Conservation (phyloP, 1,140 invertebrate species). For the Ectropis grisescens region DNA sequence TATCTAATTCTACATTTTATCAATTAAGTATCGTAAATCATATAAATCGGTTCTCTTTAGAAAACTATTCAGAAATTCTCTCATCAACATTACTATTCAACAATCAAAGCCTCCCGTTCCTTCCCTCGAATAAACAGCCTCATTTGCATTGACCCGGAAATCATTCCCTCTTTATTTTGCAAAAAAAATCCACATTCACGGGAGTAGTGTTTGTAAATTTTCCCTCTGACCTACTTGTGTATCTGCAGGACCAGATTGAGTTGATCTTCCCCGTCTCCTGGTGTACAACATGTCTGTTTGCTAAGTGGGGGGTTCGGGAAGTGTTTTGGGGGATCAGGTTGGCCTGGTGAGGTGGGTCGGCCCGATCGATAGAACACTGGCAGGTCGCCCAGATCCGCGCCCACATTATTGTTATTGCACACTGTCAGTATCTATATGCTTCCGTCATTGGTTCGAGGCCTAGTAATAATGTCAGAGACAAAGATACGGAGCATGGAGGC, state of each 20-base stretch:
- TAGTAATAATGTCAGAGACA: constrained; percentile 46
- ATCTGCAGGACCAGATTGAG: constrained; percentile 29
- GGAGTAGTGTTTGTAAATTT: constrained; percentile 65
- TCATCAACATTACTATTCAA: too few relatives aligned
- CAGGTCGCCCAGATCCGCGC: constrained; percentile 58
- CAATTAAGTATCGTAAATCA: too few relatives aligned
- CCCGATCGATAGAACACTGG: constrained; percentile 58
- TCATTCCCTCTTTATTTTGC: constrained; percentile 40
- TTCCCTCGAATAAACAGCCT: constrained; percentile 34
- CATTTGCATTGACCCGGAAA: constrained; percentile 58
- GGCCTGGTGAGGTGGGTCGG: constrained; percentile 32
- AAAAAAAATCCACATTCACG: constrained; percentile 51
- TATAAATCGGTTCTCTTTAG: not conserved
- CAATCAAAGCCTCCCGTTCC: constrained; percentile 2
- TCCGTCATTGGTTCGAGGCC: constrained; percentile 52
- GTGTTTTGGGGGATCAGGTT: constrained; percentile 41
- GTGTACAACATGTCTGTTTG: constrained; percentile 15
- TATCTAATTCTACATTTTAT: too few relatives aligned
- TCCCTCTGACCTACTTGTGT: constrained; percentile 64
- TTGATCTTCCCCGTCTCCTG: constrained; percentile 29
- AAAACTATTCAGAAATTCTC: too few relatives aligned
- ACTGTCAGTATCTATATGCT: constrained; percentile 46
- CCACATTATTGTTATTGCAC: constrained; percentile 67
- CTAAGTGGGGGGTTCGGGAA: constrained; percentile 21
- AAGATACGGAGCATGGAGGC: constrained; percentile 24